These are phyloP conservation scores for Coccyzus lansbergi DNA, from an alignment of 2,797 vertebrate species.

Conservation along the genomic window DNA sequence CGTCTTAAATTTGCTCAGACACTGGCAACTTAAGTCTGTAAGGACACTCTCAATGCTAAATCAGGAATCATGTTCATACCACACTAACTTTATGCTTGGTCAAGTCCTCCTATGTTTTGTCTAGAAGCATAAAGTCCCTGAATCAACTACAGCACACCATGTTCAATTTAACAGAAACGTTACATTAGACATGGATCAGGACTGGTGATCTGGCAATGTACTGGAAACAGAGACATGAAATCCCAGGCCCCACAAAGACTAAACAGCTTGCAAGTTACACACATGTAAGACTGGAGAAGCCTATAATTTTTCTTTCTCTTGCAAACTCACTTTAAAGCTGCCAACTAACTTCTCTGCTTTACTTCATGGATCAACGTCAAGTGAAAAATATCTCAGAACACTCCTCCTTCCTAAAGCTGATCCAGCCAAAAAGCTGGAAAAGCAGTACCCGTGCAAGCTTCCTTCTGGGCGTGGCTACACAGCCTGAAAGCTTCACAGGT, in stretches of 20 bases:
- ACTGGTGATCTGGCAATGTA: background rate
- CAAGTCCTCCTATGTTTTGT: conserved; percentile 3
- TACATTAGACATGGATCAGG: background rate
- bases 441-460: rapidly evolving
- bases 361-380: background rate
- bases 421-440: background rate
- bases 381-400: background rate
- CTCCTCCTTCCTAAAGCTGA: background rate
- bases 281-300: background rate
- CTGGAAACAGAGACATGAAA: background rate
- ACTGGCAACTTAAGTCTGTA: conserved; percentile 27
- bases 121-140: background rate
- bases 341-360: background rate
- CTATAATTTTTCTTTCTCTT: background rate
- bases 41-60: conserved; percentile 31
- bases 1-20: background rate
- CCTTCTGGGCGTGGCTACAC: background rate
- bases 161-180: background rate
- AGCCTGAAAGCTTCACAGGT: background rate
- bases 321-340: background rate
- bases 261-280: background rate
- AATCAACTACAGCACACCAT: background rate
- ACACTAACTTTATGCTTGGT: background rate
- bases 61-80: background rate
- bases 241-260: background rate